Percentiles rank a stretch among this genome's conserved stretches.
phyloP scores from a whole-genome alignment of 2,888 invertebrate genomes.

The Hecatera dysodea region DNA sequence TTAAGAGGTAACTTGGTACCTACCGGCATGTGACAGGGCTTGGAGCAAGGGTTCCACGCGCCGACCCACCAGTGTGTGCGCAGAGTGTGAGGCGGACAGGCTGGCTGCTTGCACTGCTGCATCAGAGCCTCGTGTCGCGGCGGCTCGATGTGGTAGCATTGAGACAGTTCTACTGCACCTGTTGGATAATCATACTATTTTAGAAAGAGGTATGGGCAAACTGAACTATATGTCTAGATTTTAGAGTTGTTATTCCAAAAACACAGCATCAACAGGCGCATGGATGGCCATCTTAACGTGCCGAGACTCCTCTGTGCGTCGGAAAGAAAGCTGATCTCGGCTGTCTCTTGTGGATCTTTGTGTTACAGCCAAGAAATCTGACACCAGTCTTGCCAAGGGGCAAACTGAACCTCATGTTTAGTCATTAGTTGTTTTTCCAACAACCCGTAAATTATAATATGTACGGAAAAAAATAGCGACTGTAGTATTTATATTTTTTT shows the following conservation, averaged over 20 bases:
- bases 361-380: too few relatives aligned
- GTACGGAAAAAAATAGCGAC: not conserved
- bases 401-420: too few relatives aligned
- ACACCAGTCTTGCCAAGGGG: too few relatives aligned
- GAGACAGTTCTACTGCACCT: conserved; percentile 91
- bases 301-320: too few relatives aligned
- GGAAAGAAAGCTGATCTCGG: too few relatives aligned
- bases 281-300: too few relatives aligned
- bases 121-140: conserved; percentile 91
- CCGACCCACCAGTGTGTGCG: conserved; percentile 96
- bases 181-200: conserved; percentile 35
- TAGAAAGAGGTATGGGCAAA: not conserved
- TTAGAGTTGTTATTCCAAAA: not conserved
- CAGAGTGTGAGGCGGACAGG: conserved; percentile 88
- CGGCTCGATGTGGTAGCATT: conserved; percentile 90
- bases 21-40: conserved; percentile 85
- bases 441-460: not conserved
- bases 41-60: conserved; percentile 95
- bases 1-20: conserved; percentile 28
- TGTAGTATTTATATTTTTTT: not conserved
- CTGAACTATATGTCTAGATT: not conserved
- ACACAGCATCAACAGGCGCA: too few relatives aligned
- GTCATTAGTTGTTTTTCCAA: too few relatives aligned
- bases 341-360: not conserved
- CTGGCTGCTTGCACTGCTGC: conserved; percentile 92